Base-by-base conservation (phyloP, 2,888 invertebrate species). In the Apodemia hepburni region DNA sequence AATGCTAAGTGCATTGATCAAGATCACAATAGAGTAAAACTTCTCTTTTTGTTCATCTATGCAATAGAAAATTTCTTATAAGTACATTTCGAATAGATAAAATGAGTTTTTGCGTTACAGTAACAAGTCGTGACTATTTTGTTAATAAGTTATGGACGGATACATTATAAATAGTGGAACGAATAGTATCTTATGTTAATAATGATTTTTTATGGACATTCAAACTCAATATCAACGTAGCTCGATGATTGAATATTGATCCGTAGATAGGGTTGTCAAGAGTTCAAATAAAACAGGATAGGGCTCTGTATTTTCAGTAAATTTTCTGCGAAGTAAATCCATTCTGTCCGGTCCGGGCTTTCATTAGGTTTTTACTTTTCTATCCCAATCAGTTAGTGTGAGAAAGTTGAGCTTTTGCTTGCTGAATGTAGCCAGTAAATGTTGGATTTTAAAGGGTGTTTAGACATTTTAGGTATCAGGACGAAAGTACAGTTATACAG, bases 201-300 rank as follows among this genome's bases (percentile, higher is more conserved):
- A 62, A 62, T 58, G 47, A 58, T 45, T 84, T 84, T 83, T 84
- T 82, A 73, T 75, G 71, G 73, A 66, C 71, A 72, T 70, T 75
- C 74, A 74, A 72, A 78, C 78, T 80, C 79, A 75, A 82, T 77
- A 76, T 77, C 70, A 79, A 74, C 82, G 84, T 80, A 82, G 85
- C 82, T 75, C 78, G 84, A 82, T 84, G 84, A 91, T 90, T 88
- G 87, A 90, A 90, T 90, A 90, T 89, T 87, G 84, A 87, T 90
- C 87, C 82, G 81, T 15, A 42, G 4, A 8, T 15, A 47, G 45
- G 45, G 45, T 17, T 47, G 45, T 3, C 45, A n/a, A 47, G 7
- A 1, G 17, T n/a, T 47, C 2, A 3, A 17, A 47, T 17, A 47
- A 47, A 47, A 47, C 45, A n/a, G n/a, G 17, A 47, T 17, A 47